Conservation (phyloP, 2,888 invertebrate species). For the Falcaria lacertinaria region DNA sequence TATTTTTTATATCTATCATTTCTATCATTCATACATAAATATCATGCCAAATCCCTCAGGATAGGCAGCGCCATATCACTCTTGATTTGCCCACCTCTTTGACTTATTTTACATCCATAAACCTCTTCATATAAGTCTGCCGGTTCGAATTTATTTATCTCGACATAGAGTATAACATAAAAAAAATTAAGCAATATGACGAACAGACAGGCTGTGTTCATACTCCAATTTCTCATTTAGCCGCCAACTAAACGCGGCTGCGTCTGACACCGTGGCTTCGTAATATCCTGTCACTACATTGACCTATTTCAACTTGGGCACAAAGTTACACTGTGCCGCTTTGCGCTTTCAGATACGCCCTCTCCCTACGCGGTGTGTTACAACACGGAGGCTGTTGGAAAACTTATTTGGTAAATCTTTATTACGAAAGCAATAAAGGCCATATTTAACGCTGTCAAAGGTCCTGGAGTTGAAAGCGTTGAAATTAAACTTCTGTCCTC, state of each 20-base stretch:
- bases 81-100: too few relatives aligned
- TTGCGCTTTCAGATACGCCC: conserved; percentile 20
- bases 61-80: too few relatives aligned
- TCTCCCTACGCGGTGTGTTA: conserved; percentile 10
- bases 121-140: too few relatives aligned
- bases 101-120: too few relatives aligned
- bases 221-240: conserved; percentile 70
- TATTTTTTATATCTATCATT: too few relatives aligned
- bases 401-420: conserved; percentile 46
- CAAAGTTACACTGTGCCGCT: conserved; percentile 31
- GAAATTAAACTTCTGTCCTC: conserved; percentile 60
- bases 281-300: conserved; percentile 70
- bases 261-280: conserved; percentile 64
- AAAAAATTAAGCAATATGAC: neutral
- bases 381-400: conserved; percentile 26
- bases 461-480: conserved; percentile 60
- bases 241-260: conserved; percentile 55
- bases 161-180: neutral
- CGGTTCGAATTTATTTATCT: too few relatives aligned
- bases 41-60: too few relatives aligned
- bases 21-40: too few relatives aligned
- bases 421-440: conserved; percentile 72
- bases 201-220: conserved; percentile 7
- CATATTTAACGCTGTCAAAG: conserved; percentile 64
- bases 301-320: conserved; percentile 49